phyloP scores from a whole-genome alignment of 2,888 invertebrate genomes.

The Ornithoptera priamus region DNA sequence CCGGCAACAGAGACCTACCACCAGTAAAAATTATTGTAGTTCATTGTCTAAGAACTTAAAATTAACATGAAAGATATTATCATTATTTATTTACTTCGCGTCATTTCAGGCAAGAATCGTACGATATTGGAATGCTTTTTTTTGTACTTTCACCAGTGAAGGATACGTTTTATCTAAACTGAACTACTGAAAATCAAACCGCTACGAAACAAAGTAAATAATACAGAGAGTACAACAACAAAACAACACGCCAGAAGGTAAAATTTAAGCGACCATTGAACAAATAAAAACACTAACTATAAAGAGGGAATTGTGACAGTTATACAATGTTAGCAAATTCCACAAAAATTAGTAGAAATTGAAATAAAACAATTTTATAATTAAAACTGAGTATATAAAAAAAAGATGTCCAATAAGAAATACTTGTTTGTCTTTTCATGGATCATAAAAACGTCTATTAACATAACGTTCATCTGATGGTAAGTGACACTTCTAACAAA shows the following conservation, averaged over 20 bases:
- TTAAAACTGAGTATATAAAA: no score
- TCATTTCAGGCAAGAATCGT: conserved; percentile 9
- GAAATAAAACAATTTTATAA: background rate
- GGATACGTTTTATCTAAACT: conserved; percentile 13
- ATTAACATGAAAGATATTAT: background rate
- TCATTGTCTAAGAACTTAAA: background rate
- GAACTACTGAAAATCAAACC: conserved; percentile 16
- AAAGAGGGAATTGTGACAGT: background rate
- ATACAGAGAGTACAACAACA: background rate
- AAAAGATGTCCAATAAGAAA: no score
- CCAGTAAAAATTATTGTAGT: no score
- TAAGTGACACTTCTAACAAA: no score
- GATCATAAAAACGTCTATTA: no score
- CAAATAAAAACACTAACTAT: background rate
- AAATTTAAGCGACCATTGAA: conserved; percentile 4
- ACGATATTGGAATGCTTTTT: background rate
- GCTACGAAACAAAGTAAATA: conserved; percentile 27
- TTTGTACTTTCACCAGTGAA: conserved; percentile 23
- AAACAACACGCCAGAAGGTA: background rate
- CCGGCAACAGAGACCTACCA: no score
- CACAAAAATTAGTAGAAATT: background rate
- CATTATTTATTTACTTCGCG: background rate
- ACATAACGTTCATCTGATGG: no score
- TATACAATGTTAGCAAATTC: background rate
- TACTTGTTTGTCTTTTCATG: no score